Percentiles rank a stretch among this genome's conserved stretches.
phyloP scores from a whole-genome alignment of 2,888 invertebrate genomes.

The Aelia acuminata region DNA sequence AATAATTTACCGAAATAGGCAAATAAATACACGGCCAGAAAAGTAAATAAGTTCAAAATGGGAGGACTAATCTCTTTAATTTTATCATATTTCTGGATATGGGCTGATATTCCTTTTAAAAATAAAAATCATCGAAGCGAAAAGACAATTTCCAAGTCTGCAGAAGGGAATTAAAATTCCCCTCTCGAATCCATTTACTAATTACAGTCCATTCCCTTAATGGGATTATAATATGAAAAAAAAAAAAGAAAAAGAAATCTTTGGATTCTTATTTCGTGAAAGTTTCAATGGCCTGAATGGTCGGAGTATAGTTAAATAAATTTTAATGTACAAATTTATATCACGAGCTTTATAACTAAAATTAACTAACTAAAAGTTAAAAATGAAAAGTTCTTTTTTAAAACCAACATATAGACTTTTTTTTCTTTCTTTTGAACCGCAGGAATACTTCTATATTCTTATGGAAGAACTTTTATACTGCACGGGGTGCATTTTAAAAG shows the following conservation, averaged over 20 bases:
- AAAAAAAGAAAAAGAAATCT: too few species aligned
- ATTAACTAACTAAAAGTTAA: too few species aligned
- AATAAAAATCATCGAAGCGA: neutral
- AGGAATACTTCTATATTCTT: too few species aligned
- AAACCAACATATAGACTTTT: too few species aligned
- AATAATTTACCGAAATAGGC: too few species aligned
- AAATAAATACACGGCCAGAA: too few species aligned
- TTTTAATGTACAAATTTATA: neutral
- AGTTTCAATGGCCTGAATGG: neutral
- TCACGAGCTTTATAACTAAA: too few species aligned
- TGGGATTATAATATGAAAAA: conserved; percentile 18
- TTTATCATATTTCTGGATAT: neutral
- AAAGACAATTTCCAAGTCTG: neutral
- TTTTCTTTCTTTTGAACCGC: too few species aligned
- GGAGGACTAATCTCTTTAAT: neutral
- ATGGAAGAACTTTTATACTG: too few species aligned
- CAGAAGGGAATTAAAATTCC: neutral
- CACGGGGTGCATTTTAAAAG: too few species aligned
- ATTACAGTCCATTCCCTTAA: conserved; percentile 26
- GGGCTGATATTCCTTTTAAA: neutral
- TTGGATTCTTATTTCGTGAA: neutral
- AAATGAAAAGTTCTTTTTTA: too few species aligned
- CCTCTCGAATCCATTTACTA: conserved; percentile 7
- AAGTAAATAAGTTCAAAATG: neutral
- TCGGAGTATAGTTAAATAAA: neutral